These are phyloP conservation scores for Leptura quadrifasciata DNA, from an alignment of 2,888 invertebrate species.

Conservation along the genomic window DNA sequence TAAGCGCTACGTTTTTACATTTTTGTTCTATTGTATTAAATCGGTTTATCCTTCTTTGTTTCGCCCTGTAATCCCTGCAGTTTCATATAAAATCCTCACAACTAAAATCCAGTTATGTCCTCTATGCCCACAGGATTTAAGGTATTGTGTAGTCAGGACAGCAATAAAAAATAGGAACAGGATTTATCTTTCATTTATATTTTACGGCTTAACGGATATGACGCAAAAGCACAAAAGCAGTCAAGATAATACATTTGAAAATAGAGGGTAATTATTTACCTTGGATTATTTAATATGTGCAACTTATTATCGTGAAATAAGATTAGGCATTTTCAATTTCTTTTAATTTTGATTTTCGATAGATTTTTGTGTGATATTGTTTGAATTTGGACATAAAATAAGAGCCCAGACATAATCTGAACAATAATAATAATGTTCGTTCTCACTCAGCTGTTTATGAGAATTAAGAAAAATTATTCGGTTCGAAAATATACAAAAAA, in stretches of 20 bases:
- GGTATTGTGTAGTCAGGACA: constrained; percentile 18
- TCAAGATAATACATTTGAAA: not conserved
- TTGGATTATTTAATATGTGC: not conserved
- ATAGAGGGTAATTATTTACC: constrained; percentile 14
- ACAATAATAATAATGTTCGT: too few species aligned
- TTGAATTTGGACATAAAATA: too few species aligned
- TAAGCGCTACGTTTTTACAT: not conserved
- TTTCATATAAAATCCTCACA: constrained; percentile 30
- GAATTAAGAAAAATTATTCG: too few species aligned
- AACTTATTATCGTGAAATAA: not conserved
- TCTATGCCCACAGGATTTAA: constrained; percentile 32
- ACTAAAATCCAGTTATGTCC: constrained; percentile 38
- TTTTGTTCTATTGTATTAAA: not conserved
- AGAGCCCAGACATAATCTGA: too few species aligned
- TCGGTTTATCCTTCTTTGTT: constrained; percentile 16
- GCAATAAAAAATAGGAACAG: constrained; percentile 29
- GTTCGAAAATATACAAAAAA: too few species aligned
- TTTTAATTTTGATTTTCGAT: too few species aligned
- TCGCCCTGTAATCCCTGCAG: constrained; percentile 29
- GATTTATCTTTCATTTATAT: constrained; percentile 39
- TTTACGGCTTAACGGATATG: constrained; percentile 37
- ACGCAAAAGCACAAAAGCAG: constrained; percentile 19
- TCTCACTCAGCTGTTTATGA: too few species aligned
- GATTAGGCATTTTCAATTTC: too few species aligned
- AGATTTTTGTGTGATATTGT: too few species aligned